Conservation (phyloP, 2,888 invertebrate genomes). For the Gonocerus acuteangulatus region DNA sequence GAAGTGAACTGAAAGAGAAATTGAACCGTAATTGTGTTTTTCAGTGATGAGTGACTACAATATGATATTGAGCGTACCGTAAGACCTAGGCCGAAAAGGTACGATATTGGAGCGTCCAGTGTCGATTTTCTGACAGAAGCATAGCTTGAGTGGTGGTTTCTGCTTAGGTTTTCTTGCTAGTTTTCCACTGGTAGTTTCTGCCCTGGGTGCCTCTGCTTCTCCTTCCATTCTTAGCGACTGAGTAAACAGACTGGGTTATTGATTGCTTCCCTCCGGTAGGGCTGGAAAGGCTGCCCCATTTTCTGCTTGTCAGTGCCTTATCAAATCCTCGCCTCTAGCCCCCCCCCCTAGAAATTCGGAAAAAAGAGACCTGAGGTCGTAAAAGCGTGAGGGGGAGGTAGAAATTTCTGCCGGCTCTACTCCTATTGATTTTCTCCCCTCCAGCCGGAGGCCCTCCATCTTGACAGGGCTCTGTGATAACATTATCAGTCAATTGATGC, state of each 20-base stretch:
- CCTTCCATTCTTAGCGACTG: slow-evolving; percentile 29
- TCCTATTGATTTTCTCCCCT: slow-evolving; percentile 2
- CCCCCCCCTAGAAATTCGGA: no score
- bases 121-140: slow-evolving; percentile 29
- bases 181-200: slow-evolving; percentile 6
- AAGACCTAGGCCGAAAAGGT: slow-evolving; percentile 27
- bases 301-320: no score
- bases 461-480: not conserved
- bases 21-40: not conserved
- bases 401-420: not conserved
- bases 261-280: not conserved
- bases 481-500: not conserved
- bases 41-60: not conserved
- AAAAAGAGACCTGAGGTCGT: no score
- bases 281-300: no score
- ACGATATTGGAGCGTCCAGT: slow-evolving; percentile 28
- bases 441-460: not conserved
- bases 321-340: not conserved
- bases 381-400: no score
- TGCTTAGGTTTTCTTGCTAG: slow-evolving; percentile 12
- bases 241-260: slow-evolving; percentile 22
- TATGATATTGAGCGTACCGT: slow-evolving; percentile 25
- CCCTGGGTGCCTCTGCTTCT: not conserved
- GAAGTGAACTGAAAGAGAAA: slow-evolving; percentile 29
- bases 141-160: slow-evolving; percentile 32